These are phyloP conservation scores for Eupithecia inturbata DNA, from an alignment of 2,888 invertebrate genomes.

Conservation along the genomic window DNA sequence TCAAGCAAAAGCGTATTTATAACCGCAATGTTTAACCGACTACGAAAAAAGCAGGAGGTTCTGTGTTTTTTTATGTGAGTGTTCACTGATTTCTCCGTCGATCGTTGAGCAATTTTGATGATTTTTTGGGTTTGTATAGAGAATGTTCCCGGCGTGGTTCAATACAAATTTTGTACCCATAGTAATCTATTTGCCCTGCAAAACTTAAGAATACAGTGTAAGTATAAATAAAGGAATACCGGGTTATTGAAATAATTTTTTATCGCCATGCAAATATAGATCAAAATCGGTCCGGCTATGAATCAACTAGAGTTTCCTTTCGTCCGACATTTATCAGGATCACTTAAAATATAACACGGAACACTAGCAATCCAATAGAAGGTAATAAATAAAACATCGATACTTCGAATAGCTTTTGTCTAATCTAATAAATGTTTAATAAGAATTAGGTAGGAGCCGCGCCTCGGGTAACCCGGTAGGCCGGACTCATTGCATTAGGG, in stretches of 20 bases:
- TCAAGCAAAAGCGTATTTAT: background rate
- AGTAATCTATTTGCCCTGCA: background rate
- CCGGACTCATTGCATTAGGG: slow-evolving; percentile 71
- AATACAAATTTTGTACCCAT: too few species aligned
- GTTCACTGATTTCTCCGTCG: background rate
- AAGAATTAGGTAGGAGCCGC: slow-evolving; percentile 80
- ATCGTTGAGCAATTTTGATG: background rate
- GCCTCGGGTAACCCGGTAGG: slow-evolving; percentile 53
- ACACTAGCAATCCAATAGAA: slow-evolving; percentile 75
- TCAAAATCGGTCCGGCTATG: background rate
- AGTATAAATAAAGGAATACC: too few species aligned
- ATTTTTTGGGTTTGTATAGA: background rate
- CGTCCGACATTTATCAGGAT: slow-evolving; percentile 51
- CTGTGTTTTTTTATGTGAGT: background rate
- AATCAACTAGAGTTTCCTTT: slow-evolving; percentile 13
- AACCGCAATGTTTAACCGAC: background rate
- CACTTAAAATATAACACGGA: slow-evolving; percentile 54
- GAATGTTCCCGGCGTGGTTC: background rate
- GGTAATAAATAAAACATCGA: slow-evolving; percentile 81
- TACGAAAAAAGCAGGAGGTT: background rate
- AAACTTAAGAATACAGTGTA: background rate
- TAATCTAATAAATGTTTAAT: slow-evolving; percentile 84
- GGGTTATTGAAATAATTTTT: background rate
- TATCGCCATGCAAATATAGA: background rate
- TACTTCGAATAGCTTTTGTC: slow-evolving; percentile 77